phyloP scores from a whole-genome alignment of 2,113 vertebrate genomes.

The Solea solea region DNA sequence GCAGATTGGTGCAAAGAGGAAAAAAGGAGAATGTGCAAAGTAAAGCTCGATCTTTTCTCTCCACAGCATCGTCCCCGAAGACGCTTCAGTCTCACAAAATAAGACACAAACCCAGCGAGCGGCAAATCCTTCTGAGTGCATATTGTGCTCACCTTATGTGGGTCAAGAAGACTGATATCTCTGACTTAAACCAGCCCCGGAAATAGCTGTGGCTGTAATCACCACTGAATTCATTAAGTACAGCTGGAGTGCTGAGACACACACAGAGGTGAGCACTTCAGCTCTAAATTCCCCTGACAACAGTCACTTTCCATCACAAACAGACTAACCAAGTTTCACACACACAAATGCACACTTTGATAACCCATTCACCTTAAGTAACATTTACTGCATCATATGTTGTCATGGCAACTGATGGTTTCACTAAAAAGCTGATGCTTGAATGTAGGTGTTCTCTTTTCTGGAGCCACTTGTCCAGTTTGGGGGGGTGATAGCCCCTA shows the following conservation, averaged over 20 bases:
- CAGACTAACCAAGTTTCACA: not conserved
- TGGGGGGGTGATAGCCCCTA: too few relatives aligned
- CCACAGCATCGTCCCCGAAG: too few relatives aligned
- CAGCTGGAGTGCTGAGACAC: slow-evolving; percentile 57
- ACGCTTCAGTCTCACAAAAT: not conserved
- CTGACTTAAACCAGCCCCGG: slow-evolving; percentile 55
- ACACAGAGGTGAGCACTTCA: slow-evolving; percentile 36
- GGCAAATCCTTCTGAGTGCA: slow-evolving; percentile 45
- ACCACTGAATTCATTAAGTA: slow-evolving; percentile 67
- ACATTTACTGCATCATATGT: slow-evolving; percentile 16
- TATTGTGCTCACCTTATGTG: slow-evolving; percentile 62
- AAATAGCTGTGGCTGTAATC: slow-evolving; percentile 71
- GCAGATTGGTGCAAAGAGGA: not conserved
- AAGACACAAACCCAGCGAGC: slow-evolving; percentile 3
- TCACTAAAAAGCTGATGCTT: not conserved
- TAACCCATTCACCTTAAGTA: slow-evolving; percentile 39
- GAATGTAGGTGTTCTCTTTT: slow-evolving; percentile 19
- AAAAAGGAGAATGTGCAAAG: not conserved
- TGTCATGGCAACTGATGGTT: slow-evolving; percentile 33
- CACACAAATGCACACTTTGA: slow-evolving; percentile 27
- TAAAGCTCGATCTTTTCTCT: not conserved
- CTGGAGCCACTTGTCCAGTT: too few relatives aligned
- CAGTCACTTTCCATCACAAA: slow-evolving; percentile 21
- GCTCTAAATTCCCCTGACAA: slow-evolving; percentile 14
- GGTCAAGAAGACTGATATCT: slow-evolving; percentile 70